Percentiles rank a stretch among this genome's conserved stretches.
phyloP scores from a whole-genome alignment of 2,113 vertebrate species.

The Illadopsis cleaveri region DNA sequence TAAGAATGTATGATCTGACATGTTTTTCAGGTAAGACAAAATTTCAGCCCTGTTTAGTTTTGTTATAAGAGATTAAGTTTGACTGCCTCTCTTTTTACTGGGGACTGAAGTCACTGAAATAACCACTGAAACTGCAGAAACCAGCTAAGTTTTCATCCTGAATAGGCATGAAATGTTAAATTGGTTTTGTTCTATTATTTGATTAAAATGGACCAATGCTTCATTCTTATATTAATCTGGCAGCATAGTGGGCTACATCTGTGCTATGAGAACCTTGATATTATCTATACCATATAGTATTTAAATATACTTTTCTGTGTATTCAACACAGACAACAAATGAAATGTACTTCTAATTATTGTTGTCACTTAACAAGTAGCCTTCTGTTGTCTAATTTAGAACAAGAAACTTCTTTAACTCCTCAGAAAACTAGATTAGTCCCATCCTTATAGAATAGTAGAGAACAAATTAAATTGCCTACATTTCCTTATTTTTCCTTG shows the following conservation, averaged over 20 bases:
- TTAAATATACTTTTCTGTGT: neutral
- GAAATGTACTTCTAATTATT: neutral
- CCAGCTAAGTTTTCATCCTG: neutral
- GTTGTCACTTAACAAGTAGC: neutral
- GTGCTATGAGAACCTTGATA: neutral
- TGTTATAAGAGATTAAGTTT: neutral
- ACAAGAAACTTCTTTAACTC: conserved; percentile 5
- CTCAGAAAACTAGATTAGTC: conserved; percentile 16
- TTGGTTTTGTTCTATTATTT: neutral
- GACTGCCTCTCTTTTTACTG: neutral
- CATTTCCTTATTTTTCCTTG: neutral
- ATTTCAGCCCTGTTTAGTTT: too few species aligned
- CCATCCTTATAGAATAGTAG: neutral
- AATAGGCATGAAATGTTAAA: neutral
- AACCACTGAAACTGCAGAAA: neutral
- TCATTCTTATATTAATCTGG: neutral
- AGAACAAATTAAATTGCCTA: conserved; percentile 7
- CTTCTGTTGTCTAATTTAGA: conserved; percentile 13
- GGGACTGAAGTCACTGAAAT: neutral
- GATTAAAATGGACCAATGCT: neutral
- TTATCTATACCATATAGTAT: neutral
- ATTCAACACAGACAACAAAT: neutral
- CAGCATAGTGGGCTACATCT: neutral
- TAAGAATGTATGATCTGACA: neutral
- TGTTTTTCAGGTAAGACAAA: neutral